These are phyloP conservation scores for Sarcophaga variegata DNA, from an alignment of 2,888 invertebrate species.

Conservation along the genomic window DNA sequence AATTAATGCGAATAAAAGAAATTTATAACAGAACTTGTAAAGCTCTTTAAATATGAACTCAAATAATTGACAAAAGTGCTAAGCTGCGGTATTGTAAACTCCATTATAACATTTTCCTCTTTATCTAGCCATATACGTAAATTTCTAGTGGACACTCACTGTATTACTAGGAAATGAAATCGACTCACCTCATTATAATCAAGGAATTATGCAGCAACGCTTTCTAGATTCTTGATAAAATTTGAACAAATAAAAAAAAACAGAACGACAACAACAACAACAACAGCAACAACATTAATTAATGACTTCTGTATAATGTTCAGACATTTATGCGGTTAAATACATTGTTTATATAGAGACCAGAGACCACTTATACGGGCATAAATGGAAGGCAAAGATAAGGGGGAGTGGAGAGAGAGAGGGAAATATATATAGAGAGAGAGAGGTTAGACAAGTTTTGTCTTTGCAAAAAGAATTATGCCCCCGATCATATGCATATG, in stretches of 20 bases:
- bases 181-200: neutral
- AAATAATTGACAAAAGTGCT: no score
- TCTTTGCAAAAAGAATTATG: neutral
- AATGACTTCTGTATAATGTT: constrained; percentile 36
- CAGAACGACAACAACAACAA: no score
- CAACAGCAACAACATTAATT: constrained; percentile 29
- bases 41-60: no score
- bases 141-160: no score
- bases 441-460: constrained; percentile 19
- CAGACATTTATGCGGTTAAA: constrained; percentile 32
- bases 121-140: no score
- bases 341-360: constrained; percentile 19
- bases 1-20: no score
- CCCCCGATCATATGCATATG: neutral
- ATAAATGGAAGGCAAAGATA: no score
- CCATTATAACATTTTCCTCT: no score
- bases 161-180: neutral
- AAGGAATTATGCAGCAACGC: neutral
- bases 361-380: neutral
- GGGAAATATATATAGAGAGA: constrained; percentile 26
- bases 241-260: neutral
- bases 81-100: neutral
- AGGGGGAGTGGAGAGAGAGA: no score
- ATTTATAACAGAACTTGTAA: no score
- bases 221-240: constrained; percentile 32